These are phyloP conservation scores for Plagiodera versicolora DNA, from an alignment of 2,888 invertebrate genomes.

Conservation along the genomic window DNA sequence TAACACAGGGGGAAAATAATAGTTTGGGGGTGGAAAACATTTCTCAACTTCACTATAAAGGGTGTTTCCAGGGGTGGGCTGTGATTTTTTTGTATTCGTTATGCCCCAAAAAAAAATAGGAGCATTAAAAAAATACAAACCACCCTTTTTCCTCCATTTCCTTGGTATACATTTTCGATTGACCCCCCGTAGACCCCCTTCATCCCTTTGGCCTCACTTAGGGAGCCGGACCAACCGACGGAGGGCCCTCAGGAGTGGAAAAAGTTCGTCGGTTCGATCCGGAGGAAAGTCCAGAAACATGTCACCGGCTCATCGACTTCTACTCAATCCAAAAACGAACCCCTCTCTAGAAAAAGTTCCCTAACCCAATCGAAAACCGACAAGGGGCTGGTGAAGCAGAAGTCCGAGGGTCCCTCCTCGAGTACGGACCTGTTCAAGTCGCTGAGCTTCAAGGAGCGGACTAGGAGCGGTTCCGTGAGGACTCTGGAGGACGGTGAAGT, in stretches of 20 bases:
- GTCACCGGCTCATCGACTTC: constrained; percentile 38
- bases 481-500: too few species aligned
- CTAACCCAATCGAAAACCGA: constrained; percentile 50
- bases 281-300: constrained; percentile 54
- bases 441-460: constrained; percentile 48
- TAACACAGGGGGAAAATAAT: too few species aligned
- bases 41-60: too few species aligned
- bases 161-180: not conserved
- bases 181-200: too few species aligned
- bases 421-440: constrained; percentile 44
- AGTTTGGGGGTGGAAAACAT: too few species aligned
- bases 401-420: constrained; percentile 40
- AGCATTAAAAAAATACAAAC: too few species aligned
- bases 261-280: constrained; percentile 55
- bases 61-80: too few species aligned
- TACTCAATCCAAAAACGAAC: constrained; percentile 41
- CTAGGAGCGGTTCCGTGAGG: constrained; percentile 46
- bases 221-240: constrained; percentile 36
- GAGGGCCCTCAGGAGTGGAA: constrained; percentile 52
- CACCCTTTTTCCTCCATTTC: too few species aligned
- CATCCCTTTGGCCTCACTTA: constrained; percentile 11
- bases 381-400: constrained; percentile 51
- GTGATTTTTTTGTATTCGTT: too few species aligned
- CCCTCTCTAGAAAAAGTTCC: constrained; percentile 52
- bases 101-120: too few species aligned